Base-by-base conservation (phyloP, 2,113 vertebrate species). In the Gambusia affinis region DNA sequence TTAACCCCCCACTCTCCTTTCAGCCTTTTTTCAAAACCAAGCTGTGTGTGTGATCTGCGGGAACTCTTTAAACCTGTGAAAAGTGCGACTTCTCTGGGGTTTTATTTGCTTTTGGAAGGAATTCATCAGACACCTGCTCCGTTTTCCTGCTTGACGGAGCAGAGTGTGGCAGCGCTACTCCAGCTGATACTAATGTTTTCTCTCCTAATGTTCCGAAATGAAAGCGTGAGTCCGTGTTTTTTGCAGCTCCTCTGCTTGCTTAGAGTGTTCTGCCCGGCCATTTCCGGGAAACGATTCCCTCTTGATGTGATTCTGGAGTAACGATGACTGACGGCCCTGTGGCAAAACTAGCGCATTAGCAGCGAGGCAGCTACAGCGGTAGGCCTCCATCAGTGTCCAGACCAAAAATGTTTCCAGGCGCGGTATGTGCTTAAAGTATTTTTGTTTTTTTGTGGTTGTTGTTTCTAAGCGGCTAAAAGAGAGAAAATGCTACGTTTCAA, bases 111-210 rank as follows among this genome's bases (percentile, higher is more conserved):
- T 71, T 77, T 69, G 67, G 75, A 67, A 17, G 66, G 17, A 72
- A 86, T 79, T 75, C 83, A 78, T 77, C 67, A 70, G 37, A 79
- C 42, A 66, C n/a, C 27, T 4, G 70, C 71, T 67, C 2, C 70
- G 70, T 84, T 76, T 70, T 73, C 79, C 68, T 78, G 76, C 82
- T 79, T 69, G 62, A 78, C 60, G 65, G 60, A 72, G 77, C 78
- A 61, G 47, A 82, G 75, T 1, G 19, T 42, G 47, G 67, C 64
- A 65, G 75, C 75, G 5, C 68, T 44, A 1, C 67, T 60, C 64
- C 31, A 44, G 73, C 68, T 65, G 68, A 64, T 63, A 4, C 47
- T 60, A 67, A 63, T 66, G 64, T 37, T 39, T 35, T 37, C 17
- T 33, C 67, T 30, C 60, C 30, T 33, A 64, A 57, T 37, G 24